Base-by-base conservation (phyloP, 30 jellyfish, hydroid and myxozoan species). In the Aurelia sp. region DNA sequence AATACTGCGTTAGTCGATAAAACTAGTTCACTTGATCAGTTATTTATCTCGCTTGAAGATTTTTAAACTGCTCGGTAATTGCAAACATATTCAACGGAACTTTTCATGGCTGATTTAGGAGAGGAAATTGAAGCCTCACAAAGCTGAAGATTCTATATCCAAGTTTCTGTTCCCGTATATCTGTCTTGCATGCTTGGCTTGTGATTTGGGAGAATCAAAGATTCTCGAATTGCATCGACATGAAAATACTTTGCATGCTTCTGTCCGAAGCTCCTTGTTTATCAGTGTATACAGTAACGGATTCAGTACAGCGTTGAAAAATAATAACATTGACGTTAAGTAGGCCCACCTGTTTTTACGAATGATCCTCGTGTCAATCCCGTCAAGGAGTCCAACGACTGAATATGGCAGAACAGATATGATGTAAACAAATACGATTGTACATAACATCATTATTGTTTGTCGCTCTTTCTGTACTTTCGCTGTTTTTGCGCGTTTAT, bases 291-390 rank as follows among this genome's bases (percentile, higher is more conserved):
- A 75, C 52, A 75, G 41, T 52, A 75, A 75, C 16, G 86, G 86
- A 57, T 75, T 75, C 16, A 75, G 31, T 19, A 75, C 86, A 53
- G 86, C 63, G 44, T 75, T 75, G 22, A 75, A 21, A 55, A 50
- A 75, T 33, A 75, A 72, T 1, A 75, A 63, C 86, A 51, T 53
- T 21, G 86, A 75, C 8, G 86, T 75, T 58, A 75, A 57, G 20
- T 75, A 75, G 19, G 41, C 74, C 73, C 61, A 55, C 8, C 86
- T 53, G 60, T 53, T 60, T 13, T 72, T 57, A 5, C 41, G 30
- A 8, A 75, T 13, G 44, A 75, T 75, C 5, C 60, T 16, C 2
- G 15, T 11, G 60, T 53, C 71, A 60, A 75, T 16, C 30, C 60
- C 86, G n/a, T 75, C 86, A 8, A 75, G 13, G 4, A 75, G 74